Conservation (phyloP, 2,113 vertebrate genomes). For the Emydura subglobosa region DNA sequence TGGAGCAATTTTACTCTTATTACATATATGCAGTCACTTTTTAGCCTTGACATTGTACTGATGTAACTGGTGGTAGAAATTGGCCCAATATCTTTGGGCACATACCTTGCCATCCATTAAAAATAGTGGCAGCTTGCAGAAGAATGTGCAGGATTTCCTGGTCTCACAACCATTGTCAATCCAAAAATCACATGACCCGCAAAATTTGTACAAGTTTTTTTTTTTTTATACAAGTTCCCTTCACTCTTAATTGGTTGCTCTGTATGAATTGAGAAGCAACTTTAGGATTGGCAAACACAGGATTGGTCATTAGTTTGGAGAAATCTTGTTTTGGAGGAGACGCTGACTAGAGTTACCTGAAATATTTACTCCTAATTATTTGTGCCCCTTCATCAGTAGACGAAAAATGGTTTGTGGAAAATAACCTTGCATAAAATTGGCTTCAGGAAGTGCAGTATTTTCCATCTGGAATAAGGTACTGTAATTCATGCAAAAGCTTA, state of each 20-base stretch:
- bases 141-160: background rate
- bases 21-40: background rate
- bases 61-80: background rate
- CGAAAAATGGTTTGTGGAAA: background rate
- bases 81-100: background rate
- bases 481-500: background rate
- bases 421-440: background rate
- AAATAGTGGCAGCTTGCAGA: background rate
- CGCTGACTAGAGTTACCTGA: background rate
- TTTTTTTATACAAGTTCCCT: background rate
- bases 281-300: background rate
- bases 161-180: background rate
- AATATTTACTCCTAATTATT: background rate
- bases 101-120: background rate
- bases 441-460: background rate
- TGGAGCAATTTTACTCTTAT: background rate
- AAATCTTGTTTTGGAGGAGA: background rate
- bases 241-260: background rate
- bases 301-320: background rate
- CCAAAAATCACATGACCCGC: background rate
- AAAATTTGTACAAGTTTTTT: background rate
- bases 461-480: background rate
- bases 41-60: background rate
- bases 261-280: background rate
- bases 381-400: background rate